phyloP scores from a whole-genome alignment of 2,888 invertebrate genomes.

The Drosophila robusta region DNA sequence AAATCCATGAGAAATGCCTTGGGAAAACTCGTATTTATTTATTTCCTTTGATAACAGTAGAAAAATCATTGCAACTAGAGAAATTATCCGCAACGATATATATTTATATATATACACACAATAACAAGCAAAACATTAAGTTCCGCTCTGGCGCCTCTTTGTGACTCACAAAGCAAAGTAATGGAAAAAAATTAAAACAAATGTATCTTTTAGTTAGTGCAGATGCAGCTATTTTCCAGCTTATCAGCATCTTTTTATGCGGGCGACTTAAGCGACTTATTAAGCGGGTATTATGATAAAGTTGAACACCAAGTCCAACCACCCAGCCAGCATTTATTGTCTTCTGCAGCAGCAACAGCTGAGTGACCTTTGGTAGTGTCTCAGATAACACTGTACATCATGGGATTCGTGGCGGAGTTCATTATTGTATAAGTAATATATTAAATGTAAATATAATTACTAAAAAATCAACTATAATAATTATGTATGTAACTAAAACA shows the following conservation, averaged over 20 bases:
- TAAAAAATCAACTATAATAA: too few species aligned
- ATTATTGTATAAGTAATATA: neutral
- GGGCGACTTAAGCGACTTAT: conserved; percentile 59
- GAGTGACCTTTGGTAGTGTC: conserved; percentile 46
- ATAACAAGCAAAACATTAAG: conserved; percentile 22
- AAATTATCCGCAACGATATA: neutral
- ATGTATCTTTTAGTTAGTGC: conserved; percentile 34
- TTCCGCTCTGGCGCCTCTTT: conserved; percentile 38
- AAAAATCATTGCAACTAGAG: neutral
- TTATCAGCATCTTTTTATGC: conserved; percentile 60
- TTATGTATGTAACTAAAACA: too few species aligned
- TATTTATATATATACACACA: neutral
- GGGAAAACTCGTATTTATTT: neutral
- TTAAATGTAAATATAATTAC: too few species aligned
- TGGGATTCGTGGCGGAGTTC: neutral
- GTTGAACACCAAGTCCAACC: conserved; percentile 16
- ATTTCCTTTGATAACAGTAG: conserved; percentile 1
- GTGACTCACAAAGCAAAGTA: conserved; percentile 38
- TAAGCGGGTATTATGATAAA: conserved; percentile 65
- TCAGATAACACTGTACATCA: conserved; percentile 39
- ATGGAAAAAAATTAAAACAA: conserved; percentile 27
- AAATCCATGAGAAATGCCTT: neutral
- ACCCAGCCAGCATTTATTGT: conserved; percentile 17
- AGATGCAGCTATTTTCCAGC: conserved; percentile 31
- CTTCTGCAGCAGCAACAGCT: conserved; percentile 37